Evolutionary conservation across 1,140 invertebrate species (phyloP), one percentile per base, ranked within the genome.

Genomic region (Glossosoma conforme): DNA sequence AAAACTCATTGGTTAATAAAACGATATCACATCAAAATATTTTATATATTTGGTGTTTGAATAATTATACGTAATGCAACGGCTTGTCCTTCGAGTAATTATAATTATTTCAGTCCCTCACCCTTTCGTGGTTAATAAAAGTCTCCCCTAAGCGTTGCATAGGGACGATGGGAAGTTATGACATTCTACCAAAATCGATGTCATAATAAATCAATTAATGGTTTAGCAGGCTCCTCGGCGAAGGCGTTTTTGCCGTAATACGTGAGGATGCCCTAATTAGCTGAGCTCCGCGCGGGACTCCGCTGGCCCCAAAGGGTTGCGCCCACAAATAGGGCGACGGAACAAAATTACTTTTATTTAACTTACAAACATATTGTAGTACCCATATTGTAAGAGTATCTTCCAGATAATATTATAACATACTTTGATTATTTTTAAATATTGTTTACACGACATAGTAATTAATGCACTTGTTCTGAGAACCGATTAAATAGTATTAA

Each of bases 121-220:
- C 32, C 44, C 44, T 47, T 44, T 54, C 50, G 41, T 24, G 35
- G 33, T 25, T 37, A 18, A 17, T 17, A 17, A 25, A 50, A 32
- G 25, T 28, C 40, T 49, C 38, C 35, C 44, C 24, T 38, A n/a
- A 45, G 47, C 45, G 42, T 54, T 47, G 21, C 21, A n/a, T n/a
- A 17, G 32, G 48, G 41, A 22, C 22, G 21, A 13, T 35, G 22
- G 15, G 48, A 58, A 58, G 48, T 54, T 54, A 54, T 58, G 56
- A 54, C 52, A 51, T 58, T 24, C 56, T 42, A 58, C 52, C 52
- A 58, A 58, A 58, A 58, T 58, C 56, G 56, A 58, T 58, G 56
- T 58, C 56, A 58, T 58, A 58, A 58, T 58, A 58, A 58, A 58
- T 58, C 56, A 58, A 58, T 58, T 58, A 58, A 58, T 58, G 52